phyloP scores from a whole-genome alignment of 1,140 invertebrate genomes.

The Nasonia vitripennis region DNA sequence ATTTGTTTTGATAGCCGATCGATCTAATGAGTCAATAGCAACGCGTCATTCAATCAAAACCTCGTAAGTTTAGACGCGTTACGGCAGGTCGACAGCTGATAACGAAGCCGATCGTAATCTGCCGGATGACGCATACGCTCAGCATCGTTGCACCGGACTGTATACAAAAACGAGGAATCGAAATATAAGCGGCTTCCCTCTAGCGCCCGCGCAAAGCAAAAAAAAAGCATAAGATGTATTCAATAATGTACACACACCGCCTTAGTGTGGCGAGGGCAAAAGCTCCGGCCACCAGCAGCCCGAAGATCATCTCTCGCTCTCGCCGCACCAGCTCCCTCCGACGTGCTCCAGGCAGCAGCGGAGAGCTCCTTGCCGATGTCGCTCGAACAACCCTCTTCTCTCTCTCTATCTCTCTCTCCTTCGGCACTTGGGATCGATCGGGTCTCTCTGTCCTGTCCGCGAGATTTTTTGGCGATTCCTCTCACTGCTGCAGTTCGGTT shows the following conservation, averaged over 20 bases:
- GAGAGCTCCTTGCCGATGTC: conserved; percentile 3
- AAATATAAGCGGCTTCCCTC: background rate
- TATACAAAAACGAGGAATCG: background rate
- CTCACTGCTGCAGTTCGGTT: background rate
- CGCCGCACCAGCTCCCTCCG: conserved; percentile 23
- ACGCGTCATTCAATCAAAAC: too few relatives aligned
- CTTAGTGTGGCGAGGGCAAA: conserved; percentile 74
- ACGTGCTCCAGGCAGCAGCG: conserved; percentile 54
- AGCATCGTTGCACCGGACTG: background rate
- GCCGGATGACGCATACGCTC: background rate
- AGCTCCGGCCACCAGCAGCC: conserved; percentile 73
- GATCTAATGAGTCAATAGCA: too few relatives aligned
- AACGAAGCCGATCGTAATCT: background rate
- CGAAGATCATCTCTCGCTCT: conserved; percentile 73
- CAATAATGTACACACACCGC: conserved; percentile 75
- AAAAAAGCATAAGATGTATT: conserved; percentile 60
- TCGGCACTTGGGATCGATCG: background rate
- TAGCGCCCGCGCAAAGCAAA: background rate
- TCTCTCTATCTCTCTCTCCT: background rate
- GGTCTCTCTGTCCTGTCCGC: background rate
- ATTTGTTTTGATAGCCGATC: too few relatives aligned
- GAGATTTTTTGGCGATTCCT: too few relatives aligned
- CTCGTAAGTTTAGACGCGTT: too few relatives aligned
- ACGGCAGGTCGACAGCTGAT: too few relatives aligned
- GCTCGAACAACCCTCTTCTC: background rate